Evolutionary conservation across 1,140 invertebrate genomes (phyloP).

Genomic region (Hestina assimilis): DNA sequence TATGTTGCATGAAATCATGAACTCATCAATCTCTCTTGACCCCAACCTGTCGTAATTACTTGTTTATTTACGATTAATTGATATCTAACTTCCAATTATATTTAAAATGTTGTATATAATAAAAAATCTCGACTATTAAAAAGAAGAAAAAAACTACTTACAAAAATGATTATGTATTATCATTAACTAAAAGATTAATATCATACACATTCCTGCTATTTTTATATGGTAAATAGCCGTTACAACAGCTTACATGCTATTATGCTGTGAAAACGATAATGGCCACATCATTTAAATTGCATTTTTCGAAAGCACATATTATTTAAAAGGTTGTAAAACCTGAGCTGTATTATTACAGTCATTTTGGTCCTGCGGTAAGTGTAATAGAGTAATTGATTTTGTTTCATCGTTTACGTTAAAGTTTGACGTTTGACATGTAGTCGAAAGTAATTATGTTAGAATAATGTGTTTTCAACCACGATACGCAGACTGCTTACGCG

Average conservation of each 20-base stretch:
- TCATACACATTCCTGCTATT: not conserved
- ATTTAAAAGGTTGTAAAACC: not conserved
- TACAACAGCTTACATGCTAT: not conserved
- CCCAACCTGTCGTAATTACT: conserved; percentile 40
- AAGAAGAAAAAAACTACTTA: too few species aligned
- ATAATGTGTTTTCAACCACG: conserved; percentile 46
- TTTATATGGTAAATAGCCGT: not conserved
- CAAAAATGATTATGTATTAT: too few species aligned
- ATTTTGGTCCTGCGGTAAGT: not conserved
- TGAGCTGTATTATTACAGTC: not conserved
- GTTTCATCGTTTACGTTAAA: conserved; percentile 9
- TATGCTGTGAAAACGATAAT: conserved; percentile 9
- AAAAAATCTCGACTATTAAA: too few species aligned
- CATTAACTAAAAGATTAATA: not conserved
- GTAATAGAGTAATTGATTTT: conserved; percentile 14
- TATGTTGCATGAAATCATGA: conserved; percentile 45
- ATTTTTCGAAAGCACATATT: conserved; percentile 12
- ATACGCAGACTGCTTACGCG: conserved; percentile 44
- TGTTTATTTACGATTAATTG: conserved; percentile 56
- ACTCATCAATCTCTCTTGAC: conserved; percentile 58
- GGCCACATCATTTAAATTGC: conserved; percentile 8
- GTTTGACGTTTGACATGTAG: conserved; percentile 18
- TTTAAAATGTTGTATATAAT: not conserved
- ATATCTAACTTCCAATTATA: conserved; percentile 30
- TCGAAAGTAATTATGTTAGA: conserved; percentile 50